Conservation (phyloP, 2,888 invertebrate genomes). For the Vanessa cardui region DNA sequence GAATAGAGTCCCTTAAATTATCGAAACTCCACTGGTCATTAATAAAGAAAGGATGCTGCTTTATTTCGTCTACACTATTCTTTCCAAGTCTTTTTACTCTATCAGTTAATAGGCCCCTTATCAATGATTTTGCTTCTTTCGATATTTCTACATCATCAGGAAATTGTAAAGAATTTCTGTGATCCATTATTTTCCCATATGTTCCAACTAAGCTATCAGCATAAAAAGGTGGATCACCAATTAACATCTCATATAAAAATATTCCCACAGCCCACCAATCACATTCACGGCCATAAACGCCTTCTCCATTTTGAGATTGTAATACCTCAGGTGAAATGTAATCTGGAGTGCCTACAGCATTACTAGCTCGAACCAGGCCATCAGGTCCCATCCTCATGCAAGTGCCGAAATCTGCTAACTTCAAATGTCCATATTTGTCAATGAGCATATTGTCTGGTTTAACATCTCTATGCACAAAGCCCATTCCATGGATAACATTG, state of each 20-base stretch:
- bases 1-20: conserved; percentile 95
- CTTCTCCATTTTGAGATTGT: conserved; percentile 97
- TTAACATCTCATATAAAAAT: conserved; percentile 99
- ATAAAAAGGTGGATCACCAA: conserved; percentile 99
- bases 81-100: conserved; percentile 93
- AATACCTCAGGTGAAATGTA: conserved; percentile 99
- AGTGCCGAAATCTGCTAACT: conserved; percentile 99
- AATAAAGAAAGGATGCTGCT: conserved; percentile 95
- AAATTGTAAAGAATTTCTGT: conserved; percentile 96
- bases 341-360: conserved; percentile 99
- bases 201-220: conserved; percentile 99
- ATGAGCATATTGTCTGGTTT: conserved; percentile 99
- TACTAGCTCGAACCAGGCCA: conserved; percentile 97
- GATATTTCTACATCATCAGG: conserved; percentile 98
- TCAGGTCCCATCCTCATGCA: conserved; percentile 99
- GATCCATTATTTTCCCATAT: conserved; percentile 99
- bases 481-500: conserved; percentile 99
- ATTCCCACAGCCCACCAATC: conserved; percentile 99
- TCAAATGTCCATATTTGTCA: conserved; percentile 97
- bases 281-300: conserved; percentile 98
- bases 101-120: conserved; percentile 96
- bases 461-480: conserved; percentile 97
- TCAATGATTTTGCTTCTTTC: conserved; percentile 92
- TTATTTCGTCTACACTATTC: conserved; percentile 97
- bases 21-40: conserved; percentile 99